These are phyloP conservation scores for Trichechus manatus DNA, from an alignment of 2,113 vertebrate genomes.

Conservation along the genomic window DNA sequence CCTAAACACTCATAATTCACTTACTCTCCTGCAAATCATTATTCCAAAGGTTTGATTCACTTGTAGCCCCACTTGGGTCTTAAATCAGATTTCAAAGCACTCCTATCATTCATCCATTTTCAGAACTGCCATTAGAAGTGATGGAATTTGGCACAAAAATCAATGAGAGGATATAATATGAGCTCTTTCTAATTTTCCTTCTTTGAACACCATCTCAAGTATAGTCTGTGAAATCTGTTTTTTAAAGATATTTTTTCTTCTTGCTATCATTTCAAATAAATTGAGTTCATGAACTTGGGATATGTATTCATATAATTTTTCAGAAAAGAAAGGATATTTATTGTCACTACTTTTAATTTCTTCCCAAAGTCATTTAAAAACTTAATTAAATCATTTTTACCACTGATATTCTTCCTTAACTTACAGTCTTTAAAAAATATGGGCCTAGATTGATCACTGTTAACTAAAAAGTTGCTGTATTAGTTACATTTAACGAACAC, in stretches of 20 bases:
- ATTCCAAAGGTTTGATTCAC: constrained; percentile 71
- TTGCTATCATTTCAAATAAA: constrained; percentile 66
- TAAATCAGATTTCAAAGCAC: constrained; percentile 75
- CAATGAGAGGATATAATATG: constrained; percentile 71
- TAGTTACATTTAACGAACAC: neutral
- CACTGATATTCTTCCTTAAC: neutral
- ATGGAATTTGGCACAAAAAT: constrained; percentile 75
- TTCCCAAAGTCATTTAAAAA: constrained; percentile 35
- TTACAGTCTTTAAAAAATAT: constrained; percentile 53
- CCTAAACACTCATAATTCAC: constrained; percentile 64
- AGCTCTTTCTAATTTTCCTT: constrained; percentile 64
- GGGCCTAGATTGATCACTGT: neutral
- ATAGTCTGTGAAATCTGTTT: constrained; percentile 43
- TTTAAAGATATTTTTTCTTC: constrained; percentile 53
- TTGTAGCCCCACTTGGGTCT: constrained; percentile 68
- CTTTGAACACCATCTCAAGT: constrained; percentile 58
- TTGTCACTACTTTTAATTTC: constrained; percentile 43
- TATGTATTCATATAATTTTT: neutral
- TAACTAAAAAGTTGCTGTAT: neutral
- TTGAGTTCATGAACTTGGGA: constrained; percentile 67
- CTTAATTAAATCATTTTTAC: constrained; percentile 38
- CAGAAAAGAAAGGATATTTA: neutral
- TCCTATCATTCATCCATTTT: constrained; percentile 70
- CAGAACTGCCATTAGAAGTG: constrained; percentile 70
- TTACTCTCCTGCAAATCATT: constrained; percentile 69